phyloP scores from a whole-genome alignment of 2,888 invertebrate genomes.

The Megamerina dolium region DNA sequence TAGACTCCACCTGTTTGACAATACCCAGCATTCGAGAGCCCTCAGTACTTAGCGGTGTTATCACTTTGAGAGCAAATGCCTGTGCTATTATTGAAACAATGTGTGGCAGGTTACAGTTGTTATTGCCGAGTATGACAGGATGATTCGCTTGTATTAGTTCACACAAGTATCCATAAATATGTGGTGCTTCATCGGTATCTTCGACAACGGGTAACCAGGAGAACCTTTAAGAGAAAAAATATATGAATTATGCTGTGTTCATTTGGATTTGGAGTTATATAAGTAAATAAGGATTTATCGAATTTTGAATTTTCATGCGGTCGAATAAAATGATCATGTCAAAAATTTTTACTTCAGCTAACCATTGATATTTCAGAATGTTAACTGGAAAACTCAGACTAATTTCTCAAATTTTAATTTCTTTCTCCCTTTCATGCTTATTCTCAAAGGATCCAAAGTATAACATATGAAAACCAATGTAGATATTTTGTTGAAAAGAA shows the following conservation, averaged over 20 bases:
- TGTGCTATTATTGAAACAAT: slow-evolving; percentile 86
- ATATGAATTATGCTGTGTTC: neutral
- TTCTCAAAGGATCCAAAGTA: no score
- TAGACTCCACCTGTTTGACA: slow-evolving; percentile 79
- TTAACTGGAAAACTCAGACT: no score
- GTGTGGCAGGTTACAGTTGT: slow-evolving; percentile 83
- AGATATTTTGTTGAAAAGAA: no score
- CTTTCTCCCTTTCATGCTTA: no score
- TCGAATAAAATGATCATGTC: no score
- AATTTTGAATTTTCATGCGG: no score
- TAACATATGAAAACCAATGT: no score
- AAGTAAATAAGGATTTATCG: no score
- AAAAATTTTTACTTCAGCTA: no score
- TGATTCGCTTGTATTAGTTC: slow-evolving; percentile 91
- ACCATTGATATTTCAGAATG: no score
- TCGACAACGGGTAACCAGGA: slow-evolving; percentile 95
- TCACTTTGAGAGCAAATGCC: slow-evolving; percentile 77
- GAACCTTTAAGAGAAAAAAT: slow-evolving; percentile 53
- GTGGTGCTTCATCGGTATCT: slow-evolving; percentile 92
- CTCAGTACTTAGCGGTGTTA: slow-evolving; percentile 68
- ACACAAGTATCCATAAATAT: slow-evolving; percentile 92
- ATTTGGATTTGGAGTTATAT: no score
- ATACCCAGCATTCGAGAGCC: slow-evolving; percentile 77
- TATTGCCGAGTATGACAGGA: slow-evolving; percentile 75
- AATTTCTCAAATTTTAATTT: no score